Evolutionary conservation across 92 coral and sea anemone genomes (phyloP), one percentile per base, ranked within the genome.

Genomic region (Parazoanthus swiftii): DNA sequence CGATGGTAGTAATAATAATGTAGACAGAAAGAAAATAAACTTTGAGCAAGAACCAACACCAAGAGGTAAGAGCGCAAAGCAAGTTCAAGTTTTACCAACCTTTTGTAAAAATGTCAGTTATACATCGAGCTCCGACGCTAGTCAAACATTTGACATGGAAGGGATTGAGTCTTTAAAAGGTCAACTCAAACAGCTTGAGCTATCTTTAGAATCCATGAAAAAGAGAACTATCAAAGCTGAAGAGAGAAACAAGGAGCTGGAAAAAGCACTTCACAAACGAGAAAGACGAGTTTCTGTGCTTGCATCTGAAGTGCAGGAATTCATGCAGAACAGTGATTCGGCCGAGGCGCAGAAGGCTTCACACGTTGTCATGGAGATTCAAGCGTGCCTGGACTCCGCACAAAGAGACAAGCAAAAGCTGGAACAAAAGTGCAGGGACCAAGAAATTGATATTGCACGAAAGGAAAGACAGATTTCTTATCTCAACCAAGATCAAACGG

Each of bases 171-270:
- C 25, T 66, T 82, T 56, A 20, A 59, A 48, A 20, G 21, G 66
- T 66, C 46, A 82, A 82, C 86, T 46, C 0, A 25, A 25, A 44
- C 39, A 79, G 38, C 39, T 79, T 29, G 67, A 79, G 82, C 14
- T 29, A 3, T 50, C 42, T 79, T 79, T 79, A 56, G 70, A 79
- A 15, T 50, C 63, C 83, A 26, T 26, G 42, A 79, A 79, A 50
- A 54, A 29, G 6, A 79, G 67, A 79, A 50, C 33, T 48, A 26
- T 33, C 25, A 70, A 79, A 29, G 67, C 83, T 25, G 83, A 79
- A 35, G 68, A 79, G 83, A 25, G 42, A 79, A 91, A 82, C 26
- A 39, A 79, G 39, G 90, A 91, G 21, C 91, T 91, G 43, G 88
- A 89, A 20, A 77, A 73, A 20, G 92, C 80, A 38, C 88, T 82